These are phyloP conservation scores for Mormyrus lacerda DNA, from an alignment of 2,113 vertebrate species.

Conservation along the genomic window DNA sequence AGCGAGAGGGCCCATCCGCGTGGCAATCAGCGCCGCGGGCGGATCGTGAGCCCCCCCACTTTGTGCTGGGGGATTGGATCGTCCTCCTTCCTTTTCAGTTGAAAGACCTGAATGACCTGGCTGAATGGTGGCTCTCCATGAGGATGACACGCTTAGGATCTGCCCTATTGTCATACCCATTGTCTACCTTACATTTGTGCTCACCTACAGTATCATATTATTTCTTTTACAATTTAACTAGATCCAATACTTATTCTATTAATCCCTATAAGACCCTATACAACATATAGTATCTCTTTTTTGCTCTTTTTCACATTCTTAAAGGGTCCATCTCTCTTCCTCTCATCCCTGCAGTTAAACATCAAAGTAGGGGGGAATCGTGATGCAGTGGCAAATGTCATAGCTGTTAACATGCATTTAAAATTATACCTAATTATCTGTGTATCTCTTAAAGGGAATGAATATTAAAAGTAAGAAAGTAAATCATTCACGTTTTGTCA, in stretches of 20 bases:
- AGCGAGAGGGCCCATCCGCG: conserved; percentile 41
- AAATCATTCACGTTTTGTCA: background rate
- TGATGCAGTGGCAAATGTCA: background rate
- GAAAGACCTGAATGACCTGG: conserved; percentile 25
- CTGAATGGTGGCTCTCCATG: conserved; percentile 17
- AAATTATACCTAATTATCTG: background rate
- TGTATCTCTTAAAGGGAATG: background rate
- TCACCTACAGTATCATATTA: no score
- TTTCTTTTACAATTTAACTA: background rate
- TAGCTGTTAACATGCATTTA: background rate
- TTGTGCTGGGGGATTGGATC: conserved; percentile 31
- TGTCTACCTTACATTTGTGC: background rate
- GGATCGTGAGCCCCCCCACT: conserved; percentile 40
- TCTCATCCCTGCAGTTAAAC: background rate
- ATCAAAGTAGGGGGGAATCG: background rate
- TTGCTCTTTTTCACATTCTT: background rate
- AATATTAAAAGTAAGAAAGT: background rate
- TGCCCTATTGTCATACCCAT: background rate
- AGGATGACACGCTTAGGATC: conserved; percentile 9
- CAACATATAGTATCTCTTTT: background rate
- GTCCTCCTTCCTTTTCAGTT: conserved; percentile 23
- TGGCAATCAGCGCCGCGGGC: conserved; percentile 42
- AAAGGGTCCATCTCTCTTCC: background rate
- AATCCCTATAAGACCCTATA: background rate
- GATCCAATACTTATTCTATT: background rate